Base-by-base conservation (phyloP, 2,888 invertebrate genomes). In the Drosophila merina region DNA sequence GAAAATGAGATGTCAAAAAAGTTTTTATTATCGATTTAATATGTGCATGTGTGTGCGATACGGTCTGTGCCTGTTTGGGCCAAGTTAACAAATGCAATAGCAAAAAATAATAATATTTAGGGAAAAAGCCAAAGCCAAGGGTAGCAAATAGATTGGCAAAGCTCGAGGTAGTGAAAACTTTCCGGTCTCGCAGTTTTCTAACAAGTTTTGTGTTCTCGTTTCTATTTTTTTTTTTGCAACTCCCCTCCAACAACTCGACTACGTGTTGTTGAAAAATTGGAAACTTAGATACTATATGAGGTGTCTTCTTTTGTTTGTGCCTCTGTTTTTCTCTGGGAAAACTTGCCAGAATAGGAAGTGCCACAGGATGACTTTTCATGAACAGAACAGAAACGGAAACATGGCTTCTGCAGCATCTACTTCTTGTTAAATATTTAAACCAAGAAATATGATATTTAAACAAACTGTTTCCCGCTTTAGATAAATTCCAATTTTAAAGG, bases 1-100 rank as follows among this genome's bases (percentile, higher is more conserved):
- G 85, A 88, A 88, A 85, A 88, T 88, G 85, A 85, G 87, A 85
- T 81, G 85, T 86, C 88, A 87, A 77, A 86, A 84, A 86, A 87
- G 83, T 86, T 86, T 85, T 82, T 79, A 81, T 88, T 88, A 86
- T 86, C 88, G 86, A 88, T 86, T 86, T 87, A 87, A 82, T 82
- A 73, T 76, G 69, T 57, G 44, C 20, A 42, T 54, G 20, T 14
- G 20, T 14, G 25, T 44, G 33, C 7, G 28, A 10, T 10, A 31
- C 8, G n/a, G 28, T 2, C 31, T 36, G 51, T 52, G 42, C 40
- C 48, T 33, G 14, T 36, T 48, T 36, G 28, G 42, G 54, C 36
- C 64, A 60, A 74, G 70, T 71, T 64, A 84, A 80, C 76, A 86
- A 84, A 78, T 77, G 74, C 74, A 70, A 66, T 68, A 76, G 74